phyloP scores from a whole-genome alignment of 2,113 vertebrate genomes.

The Dipodomys merriami region DNA sequence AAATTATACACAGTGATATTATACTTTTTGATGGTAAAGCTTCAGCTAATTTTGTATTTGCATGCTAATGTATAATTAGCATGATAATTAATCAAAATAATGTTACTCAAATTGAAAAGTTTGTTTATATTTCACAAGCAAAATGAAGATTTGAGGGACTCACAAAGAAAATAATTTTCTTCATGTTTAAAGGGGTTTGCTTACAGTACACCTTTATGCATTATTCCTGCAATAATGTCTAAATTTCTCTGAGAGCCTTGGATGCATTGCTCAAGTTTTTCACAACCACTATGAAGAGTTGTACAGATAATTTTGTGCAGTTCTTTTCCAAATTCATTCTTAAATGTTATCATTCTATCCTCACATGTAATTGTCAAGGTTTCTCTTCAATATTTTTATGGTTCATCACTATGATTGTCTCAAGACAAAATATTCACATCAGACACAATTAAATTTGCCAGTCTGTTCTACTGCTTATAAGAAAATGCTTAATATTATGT shows the following conservation, averaged over 20 bases:
- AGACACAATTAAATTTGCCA: neutral
- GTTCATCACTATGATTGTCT: neutral
- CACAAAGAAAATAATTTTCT: neutral
- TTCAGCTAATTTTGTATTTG: neutral
- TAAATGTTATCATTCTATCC: neutral
- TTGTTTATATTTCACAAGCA: neutral
- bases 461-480: neutral
- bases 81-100: neutral
- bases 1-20: neutral
- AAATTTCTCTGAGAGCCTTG: neutral
- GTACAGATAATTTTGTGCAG: neutral
- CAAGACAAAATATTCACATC: neutral
- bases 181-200: neutral
- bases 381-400: neutral
- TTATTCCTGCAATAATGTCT: neutral
- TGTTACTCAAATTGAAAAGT: neutral
- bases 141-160: slow-evolving; percentile 2
- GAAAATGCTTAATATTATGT: neutral
- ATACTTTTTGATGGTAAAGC: neutral
- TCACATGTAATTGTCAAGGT: neutral
- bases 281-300: neutral
- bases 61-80: neutral
- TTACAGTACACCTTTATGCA: neutral
- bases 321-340: neutral
- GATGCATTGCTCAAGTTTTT: neutral